Evolutionary conservation across 2,888 invertebrate genomes (phyloP).

Genomic region (Drosophila monieri): DNA sequence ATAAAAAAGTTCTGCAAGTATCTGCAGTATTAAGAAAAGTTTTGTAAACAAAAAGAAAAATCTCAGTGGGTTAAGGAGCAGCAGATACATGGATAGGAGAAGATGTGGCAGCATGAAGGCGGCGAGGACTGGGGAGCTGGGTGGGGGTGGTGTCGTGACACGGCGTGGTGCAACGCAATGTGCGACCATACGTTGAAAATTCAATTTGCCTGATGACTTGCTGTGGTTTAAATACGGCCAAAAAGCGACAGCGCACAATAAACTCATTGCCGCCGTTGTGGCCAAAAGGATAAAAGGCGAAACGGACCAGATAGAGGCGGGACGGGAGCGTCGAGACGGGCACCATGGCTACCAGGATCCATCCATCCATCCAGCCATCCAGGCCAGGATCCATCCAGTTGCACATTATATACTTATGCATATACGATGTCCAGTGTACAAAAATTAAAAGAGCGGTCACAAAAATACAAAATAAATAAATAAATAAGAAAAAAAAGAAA

Average conservation of each 20-base stretch:
- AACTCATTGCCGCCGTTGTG: slow-evolving; percentile 66
- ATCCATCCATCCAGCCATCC: slow-evolving; percentile 6
- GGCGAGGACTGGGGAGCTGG: background rate
- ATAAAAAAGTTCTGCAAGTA: no score
- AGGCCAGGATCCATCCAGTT: slow-evolving; percentile 44
- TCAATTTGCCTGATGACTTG: slow-evolving; percentile 82
- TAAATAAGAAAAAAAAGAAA: slow-evolving; percentile 10
- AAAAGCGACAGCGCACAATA: slow-evolving; percentile 73
- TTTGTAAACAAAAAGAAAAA: no score
- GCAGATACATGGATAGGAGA: background rate
- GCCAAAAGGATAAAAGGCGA: slow-evolving; percentile 61
- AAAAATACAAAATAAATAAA: slow-evolving; percentile 13
- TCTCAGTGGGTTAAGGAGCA: slow-evolving; percentile 15
- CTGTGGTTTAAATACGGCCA: slow-evolving; percentile 75
- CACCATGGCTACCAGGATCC: slow-evolving; percentile 27
- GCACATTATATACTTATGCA: slow-evolving; percentile 71
- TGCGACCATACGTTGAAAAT: slow-evolving; percentile 81
- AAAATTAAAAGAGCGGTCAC: slow-evolving; percentile 19
- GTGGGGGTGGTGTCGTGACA: slow-evolving; percentile 41
- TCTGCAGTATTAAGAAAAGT: no score
- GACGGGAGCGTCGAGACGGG: slow-evolving; percentile 1
- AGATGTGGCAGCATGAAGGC: background rate
- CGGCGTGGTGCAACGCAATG: slow-evolving; percentile 48
- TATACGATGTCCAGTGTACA: slow-evolving; percentile 52
- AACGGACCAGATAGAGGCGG: slow-evolving; percentile 24